Conservation (phyloP, 2,888 invertebrate species). For the Scelioninae gen. 1 region DNA sequence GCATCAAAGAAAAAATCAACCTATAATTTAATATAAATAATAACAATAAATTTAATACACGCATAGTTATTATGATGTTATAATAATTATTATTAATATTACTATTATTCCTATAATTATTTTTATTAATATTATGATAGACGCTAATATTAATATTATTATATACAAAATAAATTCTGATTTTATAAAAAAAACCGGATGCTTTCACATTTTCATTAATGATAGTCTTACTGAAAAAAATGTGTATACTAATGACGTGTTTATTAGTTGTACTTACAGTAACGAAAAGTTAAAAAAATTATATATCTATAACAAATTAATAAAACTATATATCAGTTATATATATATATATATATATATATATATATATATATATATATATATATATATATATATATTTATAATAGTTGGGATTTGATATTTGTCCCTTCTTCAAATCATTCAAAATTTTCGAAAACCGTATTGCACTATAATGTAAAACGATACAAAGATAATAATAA, state of each 20-base stretch:
- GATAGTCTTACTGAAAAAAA: constrained; percentile 26
- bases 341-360: constrained; percentile 24
- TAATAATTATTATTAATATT: constrained; percentile 46
- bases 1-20: constrained; percentile 24
- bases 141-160: constrained; percentile 43
- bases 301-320: constrained; percentile 36
- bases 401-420: constrained; percentile 31
- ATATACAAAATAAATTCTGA: constrained; percentile 56
- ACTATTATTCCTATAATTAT: constrained; percentile 19
- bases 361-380: constrained; percentile 19
- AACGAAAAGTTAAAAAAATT: constrained; percentile 33
- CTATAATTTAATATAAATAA: constrained; percentile 50
- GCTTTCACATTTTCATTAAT: constrained; percentile 11
- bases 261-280: constrained; percentile 34
- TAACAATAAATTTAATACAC: constrained; percentile 61
- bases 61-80: constrained; percentile 32
- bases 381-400: constrained; percentile 25
- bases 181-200: constrained; percentile 22
- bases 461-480: constrained; percentile 62
- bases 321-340: constrained; percentile 37
- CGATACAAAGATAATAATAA: constrained; percentile 41
- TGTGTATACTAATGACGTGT: constrained; percentile 25
- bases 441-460: constrained; percentile 38
- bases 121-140: constrained; percentile 36
- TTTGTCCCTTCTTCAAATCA: constrained; percentile 18